These are phyloP conservation scores for Ceratitis capitata DNA, from an alignment of 1,140 invertebrate species.

Conservation along the genomic window DNA sequence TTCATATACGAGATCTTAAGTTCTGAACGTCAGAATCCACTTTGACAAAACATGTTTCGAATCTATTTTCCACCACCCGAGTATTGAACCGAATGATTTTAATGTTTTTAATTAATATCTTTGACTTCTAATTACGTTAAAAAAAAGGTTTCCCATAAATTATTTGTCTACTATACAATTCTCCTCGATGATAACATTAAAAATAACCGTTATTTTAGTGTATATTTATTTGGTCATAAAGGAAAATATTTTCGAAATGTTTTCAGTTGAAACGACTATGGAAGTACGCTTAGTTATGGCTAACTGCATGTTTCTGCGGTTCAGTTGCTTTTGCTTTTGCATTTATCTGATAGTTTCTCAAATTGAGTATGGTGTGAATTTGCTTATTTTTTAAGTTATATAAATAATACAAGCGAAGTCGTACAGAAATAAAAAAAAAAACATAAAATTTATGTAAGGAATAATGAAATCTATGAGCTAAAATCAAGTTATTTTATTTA, in stretches of 20 bases:
- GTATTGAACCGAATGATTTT: too few species aligned
- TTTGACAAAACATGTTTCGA: too few species aligned
- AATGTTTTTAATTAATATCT: too few species aligned
- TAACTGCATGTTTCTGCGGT: background rate
- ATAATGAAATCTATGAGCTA: slow-evolving; percentile 1
- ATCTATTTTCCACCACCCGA: too few species aligned
- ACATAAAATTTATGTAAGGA: too few species aligned
- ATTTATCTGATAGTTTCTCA: background rate
- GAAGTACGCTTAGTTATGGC: background rate
- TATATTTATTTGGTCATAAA: background rate
- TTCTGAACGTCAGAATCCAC: too few species aligned
- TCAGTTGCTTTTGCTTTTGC: background rate
- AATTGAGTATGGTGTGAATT: background rate
- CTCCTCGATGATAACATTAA: too few species aligned
- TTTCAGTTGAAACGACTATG: slow-evolving; percentile 8
- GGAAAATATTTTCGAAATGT: background rate
- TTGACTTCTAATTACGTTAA: too few species aligned
- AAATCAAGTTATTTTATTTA: slow-evolving; percentile 62
- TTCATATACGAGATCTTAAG: too few species aligned
- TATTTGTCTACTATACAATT: too few species aligned
- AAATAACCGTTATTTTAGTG: too few species aligned
- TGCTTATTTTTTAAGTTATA: slow-evolving; percentile 15
- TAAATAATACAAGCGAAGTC: background rate
- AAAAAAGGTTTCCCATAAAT: too few species aligned
- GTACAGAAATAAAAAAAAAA: background rate